Conservation (phyloP, 92 coral and sea anemone genomes). For the Zoanthus sociatus region DNA sequence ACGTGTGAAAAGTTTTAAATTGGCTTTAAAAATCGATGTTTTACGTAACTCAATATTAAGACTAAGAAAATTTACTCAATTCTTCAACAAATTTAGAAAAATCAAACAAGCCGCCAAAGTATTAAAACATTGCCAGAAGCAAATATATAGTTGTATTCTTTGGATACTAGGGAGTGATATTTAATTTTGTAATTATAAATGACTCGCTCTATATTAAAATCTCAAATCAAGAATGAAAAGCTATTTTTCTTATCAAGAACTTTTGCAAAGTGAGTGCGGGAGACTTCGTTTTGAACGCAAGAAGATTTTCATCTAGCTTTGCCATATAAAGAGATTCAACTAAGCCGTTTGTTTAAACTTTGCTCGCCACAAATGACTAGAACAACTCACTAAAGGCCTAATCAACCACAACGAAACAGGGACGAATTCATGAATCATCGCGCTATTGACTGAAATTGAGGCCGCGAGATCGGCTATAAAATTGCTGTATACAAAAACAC, state of each 20-base stretch:
- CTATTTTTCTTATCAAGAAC: slow-evolving; percentile 23
- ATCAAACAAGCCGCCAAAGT: not conserved
- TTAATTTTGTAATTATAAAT: not conserved
- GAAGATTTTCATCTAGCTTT: slow-evolving; percentile 14
- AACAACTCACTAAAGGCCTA: not conserved
- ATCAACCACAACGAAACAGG: not conserved
- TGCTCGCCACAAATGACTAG: not conserved
- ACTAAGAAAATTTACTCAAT: not conserved
- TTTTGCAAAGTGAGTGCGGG: not conserved
- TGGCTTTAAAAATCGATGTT: slow-evolving; percentile 44
- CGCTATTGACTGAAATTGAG: not conserved
- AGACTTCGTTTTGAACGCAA: slow-evolving; percentile 11
- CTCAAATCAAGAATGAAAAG: slow-evolving; percentile 24
- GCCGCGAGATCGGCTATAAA: not conserved
- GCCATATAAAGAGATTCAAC: slow-evolving; percentile 36
- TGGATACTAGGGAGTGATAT: not conserved
- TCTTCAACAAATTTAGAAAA: slow-evolving; percentile 17
- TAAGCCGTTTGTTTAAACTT: not conserved
- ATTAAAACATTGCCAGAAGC: not conserved
- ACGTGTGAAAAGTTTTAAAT: slow-evolving; percentile 51
- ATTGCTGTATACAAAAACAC: not conserved
- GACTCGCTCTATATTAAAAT: not conserved
- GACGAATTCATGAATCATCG: slow-evolving; percentile 27
- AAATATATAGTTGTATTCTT: not conserved
- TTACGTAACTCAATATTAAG: slow-evolving; percentile 18